A percentile compares a stretch with the other conserved stretches of the same genome.
phyloP scores from a whole-genome alignment of 2,888 invertebrate species.

The Cecidostiba fungosa region DNA sequence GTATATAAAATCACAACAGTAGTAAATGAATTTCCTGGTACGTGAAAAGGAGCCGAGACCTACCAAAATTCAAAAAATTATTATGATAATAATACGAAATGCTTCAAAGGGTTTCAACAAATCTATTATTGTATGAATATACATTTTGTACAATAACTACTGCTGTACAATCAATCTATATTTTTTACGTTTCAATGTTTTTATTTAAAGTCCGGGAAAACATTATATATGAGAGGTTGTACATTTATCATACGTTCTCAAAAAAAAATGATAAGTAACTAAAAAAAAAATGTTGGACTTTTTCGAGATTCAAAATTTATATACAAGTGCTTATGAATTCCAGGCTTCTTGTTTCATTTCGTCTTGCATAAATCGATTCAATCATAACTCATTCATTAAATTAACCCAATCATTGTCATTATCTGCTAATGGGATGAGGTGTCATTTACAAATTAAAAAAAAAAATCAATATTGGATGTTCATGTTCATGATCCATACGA shows the following conservation, averaged over 20 bases:
- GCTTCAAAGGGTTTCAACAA: conserved; percentile 14
- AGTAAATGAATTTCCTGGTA: background rate
- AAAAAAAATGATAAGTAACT: background rate
- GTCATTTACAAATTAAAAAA: background rate
- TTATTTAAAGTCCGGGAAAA: conserved; percentile 38
- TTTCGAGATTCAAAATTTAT: background rate
- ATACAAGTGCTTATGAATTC: background rate
- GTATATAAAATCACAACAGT: background rate
- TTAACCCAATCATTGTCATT: background rate
- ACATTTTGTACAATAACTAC: background rate
- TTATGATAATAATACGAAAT: background rate
- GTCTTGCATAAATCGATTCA: background rate
- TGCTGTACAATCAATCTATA: background rate
- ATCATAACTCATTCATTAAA: background rate
- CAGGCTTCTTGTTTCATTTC: background rate
- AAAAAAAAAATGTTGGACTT: background rate
- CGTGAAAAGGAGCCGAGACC: background rate
- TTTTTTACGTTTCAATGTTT: background rate
- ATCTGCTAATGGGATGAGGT: background rate
- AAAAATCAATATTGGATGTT: too few relatives aligned
- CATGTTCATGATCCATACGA: background rate
- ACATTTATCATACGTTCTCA: too few relatives aligned
- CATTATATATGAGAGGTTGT: conserved; percentile 36
- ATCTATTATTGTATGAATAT: background rate
- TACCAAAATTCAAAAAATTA: background rate